Percentiles rank a stretch among this genome's conserved stretches.
Evolutionary conservation across 2,888 invertebrate genomes (phyloP).

Genomic region (Scaptomyza caliginosa): DNA sequence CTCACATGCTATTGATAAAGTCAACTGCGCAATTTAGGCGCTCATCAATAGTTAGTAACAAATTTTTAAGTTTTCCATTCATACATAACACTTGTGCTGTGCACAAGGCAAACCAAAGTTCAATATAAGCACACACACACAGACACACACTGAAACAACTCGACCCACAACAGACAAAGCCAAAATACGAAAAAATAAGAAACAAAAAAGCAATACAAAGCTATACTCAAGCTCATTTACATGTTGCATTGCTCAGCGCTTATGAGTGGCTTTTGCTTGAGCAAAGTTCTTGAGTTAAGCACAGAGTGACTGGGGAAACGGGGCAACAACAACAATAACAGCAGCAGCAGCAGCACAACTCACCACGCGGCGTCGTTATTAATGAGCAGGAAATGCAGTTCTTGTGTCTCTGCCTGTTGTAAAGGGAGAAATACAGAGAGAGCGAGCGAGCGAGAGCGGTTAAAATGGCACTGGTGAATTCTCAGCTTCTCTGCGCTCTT

Average conservation of each 20-base stretch:
- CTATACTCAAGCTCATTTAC: slow-evolving; percentile 62
- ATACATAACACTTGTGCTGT: slow-evolving; percentile 28
- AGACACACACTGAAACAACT: slow-evolving; percentile 14
- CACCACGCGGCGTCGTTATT: slow-evolving; percentile 59
- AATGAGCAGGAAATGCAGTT: slow-evolving; percentile 79
- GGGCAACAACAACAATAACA: slow-evolving; percentile 33
- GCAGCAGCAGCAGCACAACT: slow-evolving; percentile 53
- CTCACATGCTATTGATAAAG: slow-evolving; percentile 32
- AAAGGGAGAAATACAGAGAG: not conserved
- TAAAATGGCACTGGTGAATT: slow-evolving; percentile 50
- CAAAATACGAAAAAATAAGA: slow-evolving; percentile 1
- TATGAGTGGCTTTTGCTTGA: slow-evolving; percentile 23
- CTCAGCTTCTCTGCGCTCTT: slow-evolving; percentile 24
- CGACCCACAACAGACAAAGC: slow-evolving; percentile 39
- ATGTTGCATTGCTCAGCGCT: slow-evolving; percentile 44
- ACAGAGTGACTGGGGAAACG: slow-evolving; percentile 39
- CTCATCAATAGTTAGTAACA: slow-evolving; percentile 21
- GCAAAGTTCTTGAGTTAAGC: slow-evolving; percentile 60
- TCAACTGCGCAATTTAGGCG: slow-evolving; percentile 50
- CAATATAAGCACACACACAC: slow-evolving; percentile 17
- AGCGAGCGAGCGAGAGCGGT: slow-evolving; percentile 25
- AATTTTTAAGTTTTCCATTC: slow-evolving; percentile 29
- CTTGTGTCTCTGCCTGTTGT: slow-evolving; percentile 26
- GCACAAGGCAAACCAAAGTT: slow-evolving; percentile 42
- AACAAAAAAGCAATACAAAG: slow-evolving; percentile 14